Evolutionary conservation across 1,140 invertebrate genomes (phyloP), one percentile per base, ranked within the genome.

Genomic region (Galleria mellonella): DNA sequence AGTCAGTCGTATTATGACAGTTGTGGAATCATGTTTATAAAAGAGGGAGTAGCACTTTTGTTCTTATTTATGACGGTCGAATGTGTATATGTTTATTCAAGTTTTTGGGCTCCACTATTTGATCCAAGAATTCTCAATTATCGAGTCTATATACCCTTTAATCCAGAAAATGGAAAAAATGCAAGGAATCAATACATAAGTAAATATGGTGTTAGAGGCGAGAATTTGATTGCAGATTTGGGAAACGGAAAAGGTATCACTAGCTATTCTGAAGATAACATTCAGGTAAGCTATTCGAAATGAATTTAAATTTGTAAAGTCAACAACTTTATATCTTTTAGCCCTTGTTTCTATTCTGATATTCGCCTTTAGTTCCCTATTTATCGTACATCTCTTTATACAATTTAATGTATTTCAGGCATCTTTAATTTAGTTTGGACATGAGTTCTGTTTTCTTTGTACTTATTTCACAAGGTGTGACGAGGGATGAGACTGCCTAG

Each of bases 61-160:
- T 3, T 6, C 6, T 3, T 23, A 23, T 23, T 2, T 6, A 2
- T 23, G 17, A 6, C 6, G 17, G 17, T 2, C 2, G 62, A 71
- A n/a, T 60, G 63, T 48, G 48, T 61, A 14, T 59, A 54, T 44
- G 14, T 72, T 2, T 75, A 65, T 51, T 85, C 78, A 4, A 79
- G 78, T 63, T 85, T 85, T 59, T 85, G 75, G 74, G 76, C 74
- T 42, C 81, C 81, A 23, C 52, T 84, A 30, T 75, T 63, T 30
- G 70, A 84, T 43, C 69, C 71, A 0, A 59, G 62, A n/a, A 74
- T 84, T 32, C 55, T 84, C 11, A 73, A 74, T 43, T 83, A 81
- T 39, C 55, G 65, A 23, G 76, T 84, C 1, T 74, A 83, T 42
- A 39, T 59, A 4, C 50, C 55, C 11, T 81, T 81, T 58, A 51